Evolutionary conservation across 2,888 invertebrate species (phyloP), one percentile per base, ranked within the genome.

Genomic region (Nemotelus nigrinus): DNA sequence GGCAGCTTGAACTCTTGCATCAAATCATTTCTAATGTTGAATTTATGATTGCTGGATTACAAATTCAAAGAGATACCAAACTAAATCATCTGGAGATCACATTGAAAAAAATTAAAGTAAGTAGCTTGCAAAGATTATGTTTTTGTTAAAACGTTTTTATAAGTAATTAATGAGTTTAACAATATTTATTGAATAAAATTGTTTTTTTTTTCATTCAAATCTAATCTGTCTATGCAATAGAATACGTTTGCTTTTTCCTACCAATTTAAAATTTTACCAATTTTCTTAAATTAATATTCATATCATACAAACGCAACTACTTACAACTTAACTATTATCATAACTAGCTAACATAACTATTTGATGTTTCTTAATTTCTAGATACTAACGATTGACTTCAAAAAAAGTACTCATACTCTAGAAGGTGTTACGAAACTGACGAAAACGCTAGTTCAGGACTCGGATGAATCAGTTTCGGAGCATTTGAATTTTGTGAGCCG

Each of bases 11-110:
- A 82, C 84, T 92, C 84, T 94, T 95, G 8, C 94, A 94, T 80
- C 92, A 94, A 72, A 94, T 94, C 0, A 94, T 95, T 0, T 91
- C 94, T 77, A 95, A 95, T 82, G 94, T 95, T 0, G 95, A 95
- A 85, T 95, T 94, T 83, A 94, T 95, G 94, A 94, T 94, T 88
- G 95, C 95, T 81, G 88, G 95, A 78, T 88, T 95, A 10, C 93
- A 94, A 0, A 93, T 95, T 0, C 95, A 95, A 84, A 95, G 94
- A 1, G 93, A 93, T 79, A 93, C 25, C 25, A 25, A 25, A 1
- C 25, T 25, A 25, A 25, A 25, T 25, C 25, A 25, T 25, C 25
- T 25, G 25, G 25, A 25, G 25, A 25, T 25, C 25, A 25, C 25
- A 25, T 25, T 25, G 25, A 25, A 25, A 25, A 25, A 25, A 25